A percentile compares a stretch with the other conserved stretches of the same genome.
Evolutionary conservation across 2,113 vertebrate species (phyloP).

Genomic region (Hypomesus transpacificus): DNA sequence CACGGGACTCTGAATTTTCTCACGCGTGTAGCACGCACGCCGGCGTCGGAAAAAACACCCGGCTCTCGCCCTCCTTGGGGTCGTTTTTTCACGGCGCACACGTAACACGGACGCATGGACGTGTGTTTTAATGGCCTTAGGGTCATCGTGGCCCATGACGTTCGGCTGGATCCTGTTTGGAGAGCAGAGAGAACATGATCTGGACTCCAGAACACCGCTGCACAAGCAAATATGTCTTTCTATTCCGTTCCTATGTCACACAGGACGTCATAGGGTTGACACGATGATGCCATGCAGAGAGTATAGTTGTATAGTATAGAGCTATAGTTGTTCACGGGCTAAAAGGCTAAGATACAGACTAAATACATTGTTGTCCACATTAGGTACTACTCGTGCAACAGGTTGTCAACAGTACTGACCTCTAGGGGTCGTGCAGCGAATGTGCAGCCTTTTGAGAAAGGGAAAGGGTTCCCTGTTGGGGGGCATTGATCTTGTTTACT

Average conservation of each 20-base stretch:
- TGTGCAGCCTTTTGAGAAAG: not conserved
- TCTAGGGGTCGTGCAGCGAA: constrained; percentile 2
- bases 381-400: too few species aligned
- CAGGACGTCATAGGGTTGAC: not conserved
- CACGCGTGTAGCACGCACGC: constrained; percentile 3
- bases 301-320: too few species aligned
- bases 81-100: not conserved
- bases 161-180: not conserved
- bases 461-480: too few species aligned
- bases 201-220: not conserved
- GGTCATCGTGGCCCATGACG: not conserved
- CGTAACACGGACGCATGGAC: not conserved
- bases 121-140: not conserved
- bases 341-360: too few species aligned
- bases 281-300: not conserved
- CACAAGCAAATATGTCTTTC: not conserved
- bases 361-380: too few species aligned
- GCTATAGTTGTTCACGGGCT: too few species aligned
- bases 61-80: not conserved
- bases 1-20: constrained; percentile 11
- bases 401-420: not conserved
- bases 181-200: not conserved
- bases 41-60: not conserved
- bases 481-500: not conserved
- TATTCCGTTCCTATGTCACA: not conserved